Evolutionary conservation across 2,888 invertebrate genomes (phyloP), one percentile per base, ranked within the genome.

Genomic region (Labia minor): DNA sequence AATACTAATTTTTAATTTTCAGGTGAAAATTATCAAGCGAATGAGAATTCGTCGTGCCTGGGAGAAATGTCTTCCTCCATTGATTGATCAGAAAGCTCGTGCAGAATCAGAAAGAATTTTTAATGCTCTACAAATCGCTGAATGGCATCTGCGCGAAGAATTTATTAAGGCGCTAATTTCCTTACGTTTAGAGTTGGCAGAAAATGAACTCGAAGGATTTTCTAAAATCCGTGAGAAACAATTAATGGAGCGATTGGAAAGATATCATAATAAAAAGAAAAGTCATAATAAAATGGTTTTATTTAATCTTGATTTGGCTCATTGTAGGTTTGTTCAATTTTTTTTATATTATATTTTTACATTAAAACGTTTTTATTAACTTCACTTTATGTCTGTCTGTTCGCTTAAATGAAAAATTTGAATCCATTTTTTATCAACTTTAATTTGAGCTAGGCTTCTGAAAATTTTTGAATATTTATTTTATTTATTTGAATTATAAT

Each of bases 131-230:
- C 92, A 92, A 76, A 83, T 86, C 68, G 87, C 90, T 71, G 87
- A 92, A 74, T 93, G 92, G 92, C 82, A 88, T 10, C 87, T 89
- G 66, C 82, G 92, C 69, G 92, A 93, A 75, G 83, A 86, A 49
- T 49, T n/a, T 16, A 11, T 49, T n/a, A 14, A 4, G 49, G 16
- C 49, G 2, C 3, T 49, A n/a, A 49, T 49, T n/a, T 4, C 49
- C 2, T 78, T 87, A 26, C 81, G 90, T 0, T 76, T 90, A 72
- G 82, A 87, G 68, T 80, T 92, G 65, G 81, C 90, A n/a, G 83
- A 86, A 69, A 80, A 85, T 66, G 76, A 86, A 72, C 79, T 87
- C 67, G 76, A 81, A 16, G 80, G 84, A 67, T 76, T 83, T 65
- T 81, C 86, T 1, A 76, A 78, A 37, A 77, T 80, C 67, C 76